Conservation (phyloP, 2,888 invertebrate species). For the Seira musarum region DNA sequence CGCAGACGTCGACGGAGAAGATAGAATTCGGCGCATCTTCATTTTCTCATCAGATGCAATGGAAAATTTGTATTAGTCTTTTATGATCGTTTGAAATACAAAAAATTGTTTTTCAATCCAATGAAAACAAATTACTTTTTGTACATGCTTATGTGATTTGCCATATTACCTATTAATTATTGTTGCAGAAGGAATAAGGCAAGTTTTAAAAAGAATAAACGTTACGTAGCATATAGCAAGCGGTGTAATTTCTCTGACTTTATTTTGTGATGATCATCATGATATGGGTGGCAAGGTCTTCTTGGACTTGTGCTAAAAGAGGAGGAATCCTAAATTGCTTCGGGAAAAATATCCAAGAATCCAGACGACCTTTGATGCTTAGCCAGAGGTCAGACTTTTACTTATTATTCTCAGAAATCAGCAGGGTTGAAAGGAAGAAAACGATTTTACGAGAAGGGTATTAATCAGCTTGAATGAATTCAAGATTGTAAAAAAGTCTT, state of each 20-base stretch:
- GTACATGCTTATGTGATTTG: background rate
- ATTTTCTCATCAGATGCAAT: background rate
- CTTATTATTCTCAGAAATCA: background rate
- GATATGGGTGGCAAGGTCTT: background rate
- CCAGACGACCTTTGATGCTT: background rate
- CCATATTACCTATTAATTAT: background rate
- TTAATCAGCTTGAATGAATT: no score
- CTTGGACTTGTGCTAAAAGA: background rate
- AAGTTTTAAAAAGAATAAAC: no score
- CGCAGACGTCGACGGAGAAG: background rate
- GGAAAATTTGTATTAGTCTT: background rate
- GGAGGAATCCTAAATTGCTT: background rate
- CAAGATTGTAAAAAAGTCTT: no score
- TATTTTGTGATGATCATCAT: background rate
- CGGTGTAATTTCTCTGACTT: background rate
- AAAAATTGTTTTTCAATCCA: background rate
- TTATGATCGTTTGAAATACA: background rate
- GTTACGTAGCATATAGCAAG: background rate
- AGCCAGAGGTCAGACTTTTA: background rate
- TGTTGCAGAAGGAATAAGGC: no score
- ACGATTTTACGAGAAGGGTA: no score
- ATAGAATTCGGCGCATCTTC: background rate
- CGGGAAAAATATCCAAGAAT: background rate
- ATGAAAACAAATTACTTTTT: background rate
- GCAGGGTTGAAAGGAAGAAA: no score